Evolutionary conservation across 2,797 vertebrate species (phyloP).

Genomic region (Acestrorhynchus altus): DNA sequence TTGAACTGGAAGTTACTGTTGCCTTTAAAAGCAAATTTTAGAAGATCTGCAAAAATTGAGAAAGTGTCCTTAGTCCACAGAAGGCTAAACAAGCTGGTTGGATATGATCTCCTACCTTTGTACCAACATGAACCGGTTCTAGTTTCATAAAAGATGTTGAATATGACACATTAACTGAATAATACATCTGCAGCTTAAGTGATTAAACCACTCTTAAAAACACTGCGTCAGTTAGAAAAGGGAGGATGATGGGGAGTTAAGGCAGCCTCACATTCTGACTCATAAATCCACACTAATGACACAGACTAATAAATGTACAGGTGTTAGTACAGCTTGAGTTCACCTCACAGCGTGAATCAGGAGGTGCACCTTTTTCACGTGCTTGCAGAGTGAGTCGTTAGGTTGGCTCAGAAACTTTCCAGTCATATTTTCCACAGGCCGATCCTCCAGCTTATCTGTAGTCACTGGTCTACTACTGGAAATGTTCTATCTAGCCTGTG

Average conservation of each 20-base stretch:
- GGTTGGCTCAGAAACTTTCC: background rate
- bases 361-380: background rate
- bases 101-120: background rate
- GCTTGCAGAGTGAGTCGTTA: background rate
- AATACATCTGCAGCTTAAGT: background rate
- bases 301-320: conserved; percentile 11
- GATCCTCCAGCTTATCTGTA: background rate
- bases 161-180: background rate
- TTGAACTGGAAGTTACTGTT: no score
- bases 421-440: background rate
- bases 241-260: conserved; percentile 2
- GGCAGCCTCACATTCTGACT: conserved; percentile 18
- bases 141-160: background rate
- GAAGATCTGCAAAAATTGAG: no score
- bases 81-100: no score
- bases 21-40: no score
- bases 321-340: conserved; percentile 6
- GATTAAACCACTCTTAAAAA: background rate
- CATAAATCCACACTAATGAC: conserved; percentile 11
- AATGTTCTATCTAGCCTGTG: background rate
- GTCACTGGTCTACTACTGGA: background rate
- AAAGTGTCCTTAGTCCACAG: no score
- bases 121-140: background rate
- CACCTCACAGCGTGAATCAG: background rate
- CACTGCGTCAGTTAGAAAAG: background rate